Conservation (phyloP, 2,797 vertebrate species). For the Meriones psammophilus region DNA sequence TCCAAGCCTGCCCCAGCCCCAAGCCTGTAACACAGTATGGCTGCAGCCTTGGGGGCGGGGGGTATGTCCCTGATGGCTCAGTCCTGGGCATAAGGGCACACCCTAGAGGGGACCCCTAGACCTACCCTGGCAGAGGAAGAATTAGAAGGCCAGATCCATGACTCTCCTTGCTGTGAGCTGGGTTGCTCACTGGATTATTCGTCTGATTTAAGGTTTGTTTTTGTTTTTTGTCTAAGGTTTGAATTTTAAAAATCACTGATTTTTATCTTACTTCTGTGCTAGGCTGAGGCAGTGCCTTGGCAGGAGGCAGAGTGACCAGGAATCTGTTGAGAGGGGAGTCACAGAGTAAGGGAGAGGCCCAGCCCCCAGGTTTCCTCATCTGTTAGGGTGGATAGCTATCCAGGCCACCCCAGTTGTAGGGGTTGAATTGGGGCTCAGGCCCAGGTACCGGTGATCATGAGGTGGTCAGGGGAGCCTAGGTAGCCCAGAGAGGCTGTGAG, state of each 20-base stretch:
- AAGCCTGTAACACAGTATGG: slow-evolving; percentile 25
- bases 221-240: neutral
- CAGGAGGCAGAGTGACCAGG: neutral
- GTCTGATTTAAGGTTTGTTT: slow-evolving; percentile 9
- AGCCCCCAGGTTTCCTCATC: slow-evolving; percentile 66
- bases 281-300: slow-evolving; percentile 25
- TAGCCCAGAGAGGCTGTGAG: neutral
- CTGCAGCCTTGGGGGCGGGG: slow-evolving; percentile 59
- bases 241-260: slow-evolving; percentile 13
- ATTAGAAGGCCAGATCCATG: slow-evolving; percentile 60
- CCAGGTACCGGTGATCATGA: neutral
- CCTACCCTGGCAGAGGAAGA: slow-evolving; percentile 22
- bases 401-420: neutral
- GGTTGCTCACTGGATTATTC: neutral
- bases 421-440: neutral
- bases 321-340: neutral
- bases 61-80: slow-evolving; percentile 79
- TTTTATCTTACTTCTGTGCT: slow-evolving; percentile 51
- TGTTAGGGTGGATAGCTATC: neutral
- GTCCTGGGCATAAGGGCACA: slow-evolving; percentile 58
- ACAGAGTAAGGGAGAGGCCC: slow-evolving; percentile 61
- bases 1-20: slow-evolving; percentile 68
- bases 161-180: neutral
- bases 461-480: neutral
- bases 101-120: slow-evolving; percentile 15